These are phyloP conservation scores for Ptychochromis oligacanthus DNA, from an alignment of 2,113 vertebrate genomes.

Conservation along the genomic window DNA sequence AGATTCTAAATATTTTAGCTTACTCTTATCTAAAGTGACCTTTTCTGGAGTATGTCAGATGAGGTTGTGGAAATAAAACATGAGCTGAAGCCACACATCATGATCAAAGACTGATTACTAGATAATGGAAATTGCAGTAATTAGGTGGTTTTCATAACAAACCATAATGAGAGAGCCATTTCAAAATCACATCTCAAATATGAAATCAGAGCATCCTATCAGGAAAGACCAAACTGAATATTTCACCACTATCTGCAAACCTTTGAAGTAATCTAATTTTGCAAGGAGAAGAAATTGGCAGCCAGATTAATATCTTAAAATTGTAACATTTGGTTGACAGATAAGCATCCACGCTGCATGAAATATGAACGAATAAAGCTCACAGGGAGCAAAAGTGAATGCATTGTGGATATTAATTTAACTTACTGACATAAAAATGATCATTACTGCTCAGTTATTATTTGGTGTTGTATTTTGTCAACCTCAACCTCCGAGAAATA, in stretches of 20 bases:
- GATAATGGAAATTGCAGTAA: conserved; percentile 14
- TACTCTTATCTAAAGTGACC: neutral
- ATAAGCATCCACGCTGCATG: conserved; percentile 28
- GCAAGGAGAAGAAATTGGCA: conserved; percentile 22
- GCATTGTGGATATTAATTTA: conserved; percentile 4
- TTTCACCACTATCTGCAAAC: conserved; percentile 32
- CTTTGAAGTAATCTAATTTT: conserved; percentile 57
- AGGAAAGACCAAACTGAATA: conserved; percentile 37
- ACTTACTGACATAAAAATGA: neutral
- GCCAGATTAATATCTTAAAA: conserved; percentile 57
- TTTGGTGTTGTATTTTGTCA: neutral
- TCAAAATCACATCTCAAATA: conserved; percentile 44
- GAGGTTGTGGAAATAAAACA: neutral
- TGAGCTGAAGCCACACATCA: conserved; percentile 10
- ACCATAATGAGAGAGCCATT: conserved; percentile 11
- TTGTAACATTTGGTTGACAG: conserved; percentile 34
- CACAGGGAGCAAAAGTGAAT: conserved; percentile 5
- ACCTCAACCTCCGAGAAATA: neutral
- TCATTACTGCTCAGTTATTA: conserved; percentile 25
- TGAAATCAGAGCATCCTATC: conserved; percentile 40
- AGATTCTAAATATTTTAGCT: neutral
- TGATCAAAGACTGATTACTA: conserved; percentile 10
- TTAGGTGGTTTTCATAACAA: conserved; percentile 22
- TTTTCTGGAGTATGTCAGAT: neutral
- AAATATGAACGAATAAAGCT: conserved; percentile 38